Evolutionary conservation across 1,140 invertebrate species (phyloP).

Genomic region (Drosophila ohnishii): DNA sequence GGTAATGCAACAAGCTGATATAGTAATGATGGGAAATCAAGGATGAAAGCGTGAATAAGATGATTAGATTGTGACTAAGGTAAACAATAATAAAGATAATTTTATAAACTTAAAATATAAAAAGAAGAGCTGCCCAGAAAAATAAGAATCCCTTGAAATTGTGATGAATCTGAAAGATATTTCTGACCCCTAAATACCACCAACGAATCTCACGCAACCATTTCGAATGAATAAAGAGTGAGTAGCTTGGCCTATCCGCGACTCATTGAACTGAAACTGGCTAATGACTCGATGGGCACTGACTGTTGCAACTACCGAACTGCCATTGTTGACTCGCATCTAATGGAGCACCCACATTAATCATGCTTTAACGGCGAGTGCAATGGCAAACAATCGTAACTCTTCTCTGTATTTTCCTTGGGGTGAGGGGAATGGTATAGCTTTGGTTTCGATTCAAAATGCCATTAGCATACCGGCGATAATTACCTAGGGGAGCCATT

Average conservation of each 20-base stretch:
- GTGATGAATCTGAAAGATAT: neutral
- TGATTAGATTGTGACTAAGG: neutral
- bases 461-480: constrained; percentile 75
- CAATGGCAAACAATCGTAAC: constrained; percentile 57
- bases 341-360: constrained; percentile 73
- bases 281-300: constrained; percentile 59
- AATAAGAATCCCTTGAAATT: neutral
- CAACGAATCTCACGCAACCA: constrained; percentile 10
- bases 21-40: constrained; percentile 4
- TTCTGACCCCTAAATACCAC: neutral
- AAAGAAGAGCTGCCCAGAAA: neutral
- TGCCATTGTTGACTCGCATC: constrained; percentile 59
- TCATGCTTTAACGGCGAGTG: constrained; percentile 69
- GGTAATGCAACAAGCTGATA: constrained; percentile 38
- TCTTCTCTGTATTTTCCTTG: constrained; percentile 21
- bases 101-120: neutral
- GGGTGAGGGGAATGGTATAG: constrained; percentile 3
- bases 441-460: constrained; percentile 61
- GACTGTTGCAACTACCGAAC: constrained; percentile 71
- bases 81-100: neutral
- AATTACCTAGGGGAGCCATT: constrained; percentile 70
- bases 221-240: neutral
- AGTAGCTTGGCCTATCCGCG: constrained; percentile 11
- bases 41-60: constrained; percentile 11
- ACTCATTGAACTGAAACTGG: constrained; percentile 38